phyloP scores from a whole-genome alignment of 2,888 invertebrate species.

The Lamellibrachia columna region DNA sequence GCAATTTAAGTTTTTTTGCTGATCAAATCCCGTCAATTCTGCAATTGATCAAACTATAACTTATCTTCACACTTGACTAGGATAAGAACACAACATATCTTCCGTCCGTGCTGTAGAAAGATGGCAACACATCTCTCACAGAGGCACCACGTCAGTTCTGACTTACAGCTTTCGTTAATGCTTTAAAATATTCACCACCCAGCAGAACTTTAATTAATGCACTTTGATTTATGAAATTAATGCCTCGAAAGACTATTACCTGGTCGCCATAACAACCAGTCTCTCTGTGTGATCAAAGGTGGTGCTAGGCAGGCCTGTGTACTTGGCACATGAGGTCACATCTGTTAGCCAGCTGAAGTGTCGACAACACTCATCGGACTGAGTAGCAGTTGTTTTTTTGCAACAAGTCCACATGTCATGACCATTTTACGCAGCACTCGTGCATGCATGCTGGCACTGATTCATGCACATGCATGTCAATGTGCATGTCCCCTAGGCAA shows the following conservation, averaged over 20 bases:
- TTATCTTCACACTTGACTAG: not conserved
- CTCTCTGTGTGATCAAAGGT: not conserved
- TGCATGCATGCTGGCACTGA: not conserved
- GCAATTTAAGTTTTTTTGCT: not conserved
- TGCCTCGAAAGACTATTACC: not conserved
- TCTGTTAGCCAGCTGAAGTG: not conserved
- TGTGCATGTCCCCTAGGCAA: not conserved
- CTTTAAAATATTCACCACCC: not conserved
- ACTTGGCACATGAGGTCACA: not conserved
- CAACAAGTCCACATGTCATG: not conserved
- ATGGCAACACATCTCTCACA: not conserved
- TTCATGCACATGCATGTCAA: not conserved
- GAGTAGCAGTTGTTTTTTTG: not conserved
- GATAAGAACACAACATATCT: not conserved
- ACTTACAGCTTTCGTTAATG: not conserved
- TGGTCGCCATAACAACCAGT: not conserved
- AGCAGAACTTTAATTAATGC: not conserved
- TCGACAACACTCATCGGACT: not conserved
- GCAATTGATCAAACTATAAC: not conserved
- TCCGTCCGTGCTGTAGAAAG: not conserved
- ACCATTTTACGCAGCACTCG: not conserved
- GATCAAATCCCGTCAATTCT: not conserved
- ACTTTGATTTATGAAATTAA: not conserved
- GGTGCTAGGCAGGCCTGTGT: not conserved
- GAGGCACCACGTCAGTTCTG: not conserved